Conservation (phyloP, 2,113 vertebrate species). For the Chaetops frenatus region DNA sequence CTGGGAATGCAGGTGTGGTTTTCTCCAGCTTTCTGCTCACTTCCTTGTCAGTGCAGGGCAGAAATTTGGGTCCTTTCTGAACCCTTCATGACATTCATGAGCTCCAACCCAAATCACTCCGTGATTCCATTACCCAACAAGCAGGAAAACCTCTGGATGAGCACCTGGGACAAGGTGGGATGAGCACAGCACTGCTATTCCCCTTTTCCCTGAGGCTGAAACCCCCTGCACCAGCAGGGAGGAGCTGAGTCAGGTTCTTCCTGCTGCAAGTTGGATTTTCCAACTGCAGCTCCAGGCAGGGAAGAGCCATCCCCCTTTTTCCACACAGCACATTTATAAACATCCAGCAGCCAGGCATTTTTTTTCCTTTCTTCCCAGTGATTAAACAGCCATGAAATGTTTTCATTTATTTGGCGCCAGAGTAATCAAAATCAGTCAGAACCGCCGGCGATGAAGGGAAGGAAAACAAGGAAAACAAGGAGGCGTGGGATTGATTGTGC, state of each 20-base stretch:
- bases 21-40: neutral
- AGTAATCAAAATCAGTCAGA: conserved; percentile 77
- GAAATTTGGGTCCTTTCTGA: neutral
- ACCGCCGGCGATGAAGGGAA: conserved; percentile 54
- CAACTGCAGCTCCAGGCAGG: too few species aligned
- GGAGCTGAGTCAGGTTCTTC: too few species aligned
- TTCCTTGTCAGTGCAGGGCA: rapidly evolving
- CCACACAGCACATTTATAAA: conserved; percentile 67
- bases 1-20: neutral
- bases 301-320: conserved; percentile 7
- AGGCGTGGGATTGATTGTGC: conserved; percentile 51
- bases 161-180: too few species aligned
- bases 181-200: too few species aligned
- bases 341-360: conserved; percentile 62
- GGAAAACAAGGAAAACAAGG: conserved; percentile 65
- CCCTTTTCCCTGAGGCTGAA: too few species aligned
- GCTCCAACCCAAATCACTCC: neutral
- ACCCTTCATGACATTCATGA: neutral
- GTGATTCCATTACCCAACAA: neutral
- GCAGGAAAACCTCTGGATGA: neutral
- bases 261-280: too few species aligned
- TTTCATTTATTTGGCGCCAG: conserved; percentile 77
- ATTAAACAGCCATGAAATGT: conserved; percentile 70
- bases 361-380: conserved; percentile 64
- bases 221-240: too few species aligned